Base-by-base conservation (phyloP, 2,797 vertebrate species). In the Lates japonicus region DNA sequence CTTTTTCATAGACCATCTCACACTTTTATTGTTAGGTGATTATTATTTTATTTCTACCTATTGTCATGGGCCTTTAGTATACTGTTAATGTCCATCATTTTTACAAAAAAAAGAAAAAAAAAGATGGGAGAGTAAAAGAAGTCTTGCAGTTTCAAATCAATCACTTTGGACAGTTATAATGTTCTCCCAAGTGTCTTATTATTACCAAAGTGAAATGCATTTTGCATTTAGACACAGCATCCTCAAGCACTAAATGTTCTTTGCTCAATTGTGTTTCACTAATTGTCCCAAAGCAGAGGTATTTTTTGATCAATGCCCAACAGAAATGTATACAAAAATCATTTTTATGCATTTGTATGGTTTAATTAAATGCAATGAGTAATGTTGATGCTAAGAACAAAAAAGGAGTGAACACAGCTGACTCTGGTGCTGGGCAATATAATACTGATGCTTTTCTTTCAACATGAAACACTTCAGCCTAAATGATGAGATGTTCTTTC, bases 31-130 rank as follows among this genome's bases (percentile, higher is more conserved):
- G 63, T 82, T 70, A 66, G 52, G 57, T 70, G 81, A 88, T 88
- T 81, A 88, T 88, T 82, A 82, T 87, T 93, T 90, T 70, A 92
- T 92, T 86, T 65, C 78, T 35, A 25, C 63, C 61, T 35, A 31
- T 72, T 72, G 49, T 63, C 61, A 29, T 35, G 25, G 67, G 16
- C 62, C 64, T 77, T 70, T 58, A 51, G 54, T 71, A 60, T 12
- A 66, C 64, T 66, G 22, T 57, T 70, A 42, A 81, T 59, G 78
- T 73, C 55, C 46, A 33, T 66, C 19, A 59, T 69, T 59, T 69
- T 31, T 33, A 20, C 12, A 42, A 42, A 42, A 37, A 9, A 37
- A 37, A 42, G 13, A 29, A 29, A 29, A n/a, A 17, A 33, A 83
- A 74, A 51, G 12, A 3, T 8, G 55, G 10, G 7, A 22, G 22